Evolutionary conservation across 1,140 invertebrate species (phyloP).

Genomic region (Drosophila kanapiae): DNA sequence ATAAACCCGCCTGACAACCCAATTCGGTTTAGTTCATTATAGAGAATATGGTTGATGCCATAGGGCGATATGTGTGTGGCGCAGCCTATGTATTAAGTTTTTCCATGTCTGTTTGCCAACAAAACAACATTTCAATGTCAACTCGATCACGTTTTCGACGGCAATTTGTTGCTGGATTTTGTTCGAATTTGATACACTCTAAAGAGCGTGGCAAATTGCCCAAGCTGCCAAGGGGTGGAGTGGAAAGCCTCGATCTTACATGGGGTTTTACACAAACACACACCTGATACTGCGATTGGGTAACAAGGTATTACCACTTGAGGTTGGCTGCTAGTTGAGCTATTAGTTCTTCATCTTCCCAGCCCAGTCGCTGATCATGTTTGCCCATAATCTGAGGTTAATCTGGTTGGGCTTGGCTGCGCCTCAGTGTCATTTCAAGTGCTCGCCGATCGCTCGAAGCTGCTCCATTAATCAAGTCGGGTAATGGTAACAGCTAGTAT

Average conservation of each 20-base stretch:
- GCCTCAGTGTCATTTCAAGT: constrained; percentile 55
- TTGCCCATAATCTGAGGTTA: constrained; percentile 49
- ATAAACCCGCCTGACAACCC: constrained; percentile 10
- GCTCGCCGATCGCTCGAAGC: constrained; percentile 13
- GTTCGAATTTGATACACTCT: constrained; percentile 71
- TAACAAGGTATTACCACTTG: constrained; percentile 33
- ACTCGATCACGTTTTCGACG: constrained; percentile 66
- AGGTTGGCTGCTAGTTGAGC: constrained; percentile 22
- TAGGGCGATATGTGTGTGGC: constrained; percentile 41
- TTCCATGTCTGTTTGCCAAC: constrained; percentile 50
- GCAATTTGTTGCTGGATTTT: constrained; percentile 67
- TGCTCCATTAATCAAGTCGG: constrained; percentile 63
- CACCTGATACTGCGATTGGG: constrained; percentile 38
- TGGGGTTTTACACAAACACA: constrained; percentile 57
- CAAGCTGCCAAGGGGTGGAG: constrained; percentile 23
- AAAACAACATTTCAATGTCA: constrained; percentile 74
- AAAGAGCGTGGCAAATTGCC: constrained; percentile 76
- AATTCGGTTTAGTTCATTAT: constrained; percentile 24
- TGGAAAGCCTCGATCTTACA: constrained; percentile 23
- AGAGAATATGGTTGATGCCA: constrained; percentile 33
- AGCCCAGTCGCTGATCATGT: constrained; percentile 32
- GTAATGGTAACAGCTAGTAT: constrained; percentile 30
- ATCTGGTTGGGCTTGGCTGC: constrained; percentile 33
- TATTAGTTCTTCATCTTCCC: constrained; percentile 34
- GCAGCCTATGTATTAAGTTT: constrained; percentile 38